phyloP scores from a whole-genome alignment of 1,140 invertebrate genomes.

The Trichonephila inaurata region DNA sequence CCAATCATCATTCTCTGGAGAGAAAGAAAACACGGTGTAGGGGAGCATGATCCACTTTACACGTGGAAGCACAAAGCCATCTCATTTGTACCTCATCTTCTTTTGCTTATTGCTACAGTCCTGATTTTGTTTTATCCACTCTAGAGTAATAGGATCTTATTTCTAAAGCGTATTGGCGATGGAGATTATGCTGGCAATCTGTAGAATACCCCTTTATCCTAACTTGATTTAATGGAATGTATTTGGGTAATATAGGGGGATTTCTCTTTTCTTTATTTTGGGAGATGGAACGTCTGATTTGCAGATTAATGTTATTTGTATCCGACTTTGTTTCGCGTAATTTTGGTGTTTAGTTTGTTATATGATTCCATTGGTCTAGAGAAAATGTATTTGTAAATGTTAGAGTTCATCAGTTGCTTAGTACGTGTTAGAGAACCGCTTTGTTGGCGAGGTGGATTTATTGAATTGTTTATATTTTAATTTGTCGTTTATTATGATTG shows the following conservation, averaged over 20 bases:
- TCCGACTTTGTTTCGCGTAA: no score
- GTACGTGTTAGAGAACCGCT: no score
- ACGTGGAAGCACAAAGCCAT: slow-evolving; percentile 7
- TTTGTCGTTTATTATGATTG: no score
- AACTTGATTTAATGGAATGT: neutral
- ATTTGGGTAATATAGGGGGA: neutral
- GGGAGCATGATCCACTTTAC: neutral
- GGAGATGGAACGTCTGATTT: no score
- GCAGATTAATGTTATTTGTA: no score
- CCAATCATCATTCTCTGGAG: slow-evolving; percentile 1
- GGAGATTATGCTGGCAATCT: neutral
- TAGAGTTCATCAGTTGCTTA: no score
- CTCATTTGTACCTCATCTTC: slow-evolving; percentile 25
- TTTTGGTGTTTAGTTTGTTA: no score
- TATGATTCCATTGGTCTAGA: no score
- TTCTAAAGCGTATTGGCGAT: neutral
- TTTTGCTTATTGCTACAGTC: neutral
- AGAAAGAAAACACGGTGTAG: neutral
- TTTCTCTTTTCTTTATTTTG: neutral
- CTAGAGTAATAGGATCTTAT: neutral
- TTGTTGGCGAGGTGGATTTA: no score
- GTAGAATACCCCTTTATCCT: neutral
- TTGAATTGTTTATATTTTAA: no score
- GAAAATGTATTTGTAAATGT: no score
- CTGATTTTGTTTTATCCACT: neutral